Percentiles rank a stretch among this genome's conserved stretches.
These are phyloP conservation scores for Pectinophora gossypiella DNA, from an alignment of 1,140 invertebrate species.

Conservation along the genomic window DNA sequence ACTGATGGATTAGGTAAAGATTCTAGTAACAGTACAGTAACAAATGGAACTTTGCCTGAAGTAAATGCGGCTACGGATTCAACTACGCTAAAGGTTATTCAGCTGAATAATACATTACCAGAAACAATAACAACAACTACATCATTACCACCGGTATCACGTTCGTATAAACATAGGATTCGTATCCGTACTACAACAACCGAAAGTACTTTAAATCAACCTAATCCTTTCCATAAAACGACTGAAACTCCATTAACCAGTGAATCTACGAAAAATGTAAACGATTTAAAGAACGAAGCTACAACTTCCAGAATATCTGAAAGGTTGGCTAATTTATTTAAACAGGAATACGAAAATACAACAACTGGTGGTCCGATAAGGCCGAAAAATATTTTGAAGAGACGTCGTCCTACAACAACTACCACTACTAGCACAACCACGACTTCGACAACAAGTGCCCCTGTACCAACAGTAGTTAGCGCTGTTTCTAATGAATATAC, in stretches of 20 bases:
- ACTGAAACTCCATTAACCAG: constrained; percentile 28
- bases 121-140: constrained; percentile 22
- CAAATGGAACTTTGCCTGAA: constrained; percentile 7
- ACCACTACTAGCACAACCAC: constrained; percentile 25
- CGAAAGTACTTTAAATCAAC: constrained; percentile 32
- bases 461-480: constrained; percentile 18
- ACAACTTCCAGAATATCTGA: constrained; percentile 48
- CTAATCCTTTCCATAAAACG: constrained; percentile 22
- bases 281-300: constrained; percentile 36
- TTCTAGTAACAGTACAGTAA: constrained; percentile 26
- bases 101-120: constrained; percentile 37
- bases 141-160: neutral
- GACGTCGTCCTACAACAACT: constrained; percentile 54
- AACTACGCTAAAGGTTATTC: constrained; percentile 26
- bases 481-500: constrained; percentile 8
- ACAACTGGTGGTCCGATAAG: constrained; percentile 37
- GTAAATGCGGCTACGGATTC: constrained; percentile 25
- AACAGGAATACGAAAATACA: constrained; percentile 34
- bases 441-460: constrained; percentile 24
- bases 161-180: constrained; percentile 45
- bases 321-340: constrained; percentile 39
- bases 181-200: constrained; percentile 61
- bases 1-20: constrained; percentile 42
- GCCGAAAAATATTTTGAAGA: constrained; percentile 66
- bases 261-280: constrained; percentile 28